phyloP scores from a whole-genome alignment of 2,888 invertebrate genomes.

The Drosophila merina region DNA sequence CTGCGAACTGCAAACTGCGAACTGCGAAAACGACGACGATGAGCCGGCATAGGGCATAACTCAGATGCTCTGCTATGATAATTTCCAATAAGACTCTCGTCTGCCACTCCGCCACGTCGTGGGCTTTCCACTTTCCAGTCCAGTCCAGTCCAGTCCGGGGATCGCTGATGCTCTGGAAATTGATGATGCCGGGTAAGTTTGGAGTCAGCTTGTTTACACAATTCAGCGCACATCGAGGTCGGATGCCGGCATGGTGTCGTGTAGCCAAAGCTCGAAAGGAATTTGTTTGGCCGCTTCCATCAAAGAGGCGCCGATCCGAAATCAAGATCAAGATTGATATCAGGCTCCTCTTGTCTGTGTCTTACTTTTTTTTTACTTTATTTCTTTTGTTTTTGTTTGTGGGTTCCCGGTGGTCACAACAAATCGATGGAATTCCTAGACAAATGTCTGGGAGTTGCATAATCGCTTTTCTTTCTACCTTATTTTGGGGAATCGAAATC shows the following conservation, averaged over 20 bases:
- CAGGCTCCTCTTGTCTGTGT: constrained; percentile 22
- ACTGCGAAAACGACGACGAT: constrained; percentile 33
- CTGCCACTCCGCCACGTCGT: neutral
- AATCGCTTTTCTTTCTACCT: constrained; percentile 27
- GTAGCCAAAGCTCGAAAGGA: constrained; percentile 58
- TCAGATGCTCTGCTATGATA: constrained; percentile 81
- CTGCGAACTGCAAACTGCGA: constrained; percentile 33
- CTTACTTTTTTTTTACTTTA: neutral
- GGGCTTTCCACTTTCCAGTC: neutral
- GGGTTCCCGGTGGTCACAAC: constrained; percentile 48
- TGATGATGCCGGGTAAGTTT: constrained; percentile 82
- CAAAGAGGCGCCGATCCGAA: constrained; percentile 79
- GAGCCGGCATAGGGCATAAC: constrained; percentile 74
- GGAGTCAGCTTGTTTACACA: constrained; percentile 83
- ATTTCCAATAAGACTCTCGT: constrained; percentile 72
- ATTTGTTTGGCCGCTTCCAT: constrained; percentile 73
- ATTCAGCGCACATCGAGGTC: constrained; percentile 83
- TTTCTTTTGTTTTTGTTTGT: constrained; percentile 1
- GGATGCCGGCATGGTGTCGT: constrained; percentile 52
- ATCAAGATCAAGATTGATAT: constrained; percentile 80
- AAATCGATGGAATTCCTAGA: constrained; percentile 56
- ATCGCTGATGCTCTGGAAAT: constrained; percentile 65
- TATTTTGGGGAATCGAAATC: constrained; percentile 1
- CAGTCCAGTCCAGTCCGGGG: constrained; percentile 19
- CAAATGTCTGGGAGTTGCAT: constrained; percentile 44